phyloP scores from a whole-genome alignment of 1,140 invertebrate species.

The Rhizoglyphus robini region DNA sequence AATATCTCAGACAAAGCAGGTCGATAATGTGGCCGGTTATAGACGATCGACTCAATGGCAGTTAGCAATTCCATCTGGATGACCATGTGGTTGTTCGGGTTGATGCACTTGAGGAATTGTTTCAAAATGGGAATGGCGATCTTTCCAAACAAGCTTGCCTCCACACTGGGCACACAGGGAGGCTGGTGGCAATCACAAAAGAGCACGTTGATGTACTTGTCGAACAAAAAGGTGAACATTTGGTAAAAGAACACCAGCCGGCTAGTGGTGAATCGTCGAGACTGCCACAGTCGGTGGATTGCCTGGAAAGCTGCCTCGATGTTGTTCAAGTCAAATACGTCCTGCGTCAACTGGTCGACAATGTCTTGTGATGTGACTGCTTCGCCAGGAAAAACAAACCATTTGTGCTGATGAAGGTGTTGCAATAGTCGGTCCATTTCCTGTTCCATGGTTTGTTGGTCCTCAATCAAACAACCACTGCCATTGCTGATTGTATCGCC shows the following conservation, averaged over 20 bases:
- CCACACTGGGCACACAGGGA: not conserved
- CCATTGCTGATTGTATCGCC: not conserved
- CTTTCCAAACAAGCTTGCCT: not conserved
- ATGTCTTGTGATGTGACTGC: not conserved
- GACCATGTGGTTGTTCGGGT: not conserved
- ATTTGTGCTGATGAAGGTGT: not conserved
- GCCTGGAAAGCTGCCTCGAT: not conserved
- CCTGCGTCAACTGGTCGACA: not conserved
- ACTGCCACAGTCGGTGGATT: not conserved
- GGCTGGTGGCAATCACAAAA: not conserved
- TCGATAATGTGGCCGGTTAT: not conserved
- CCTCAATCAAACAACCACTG: not conserved
- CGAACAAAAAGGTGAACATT: slow-evolving; percentile 7
- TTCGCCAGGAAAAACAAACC: not conserved
- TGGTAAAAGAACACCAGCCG: slow-evolving; percentile 11
- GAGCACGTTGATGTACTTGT: not conserved
- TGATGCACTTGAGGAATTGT: not conserved
- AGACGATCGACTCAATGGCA: slow-evolving; percentile 3
- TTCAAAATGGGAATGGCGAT: not conserved
- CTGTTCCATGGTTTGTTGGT: not conserved
- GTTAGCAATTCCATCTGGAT: slow-evolving; percentile 10
- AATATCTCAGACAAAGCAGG: not conserved
- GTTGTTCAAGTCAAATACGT: not conserved
- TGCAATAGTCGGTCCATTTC: slow-evolving; percentile 2
- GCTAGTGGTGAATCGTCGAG: not conserved